Conservation (phyloP, 2,888 invertebrate species). For the Frankliniella fusca region DNA sequence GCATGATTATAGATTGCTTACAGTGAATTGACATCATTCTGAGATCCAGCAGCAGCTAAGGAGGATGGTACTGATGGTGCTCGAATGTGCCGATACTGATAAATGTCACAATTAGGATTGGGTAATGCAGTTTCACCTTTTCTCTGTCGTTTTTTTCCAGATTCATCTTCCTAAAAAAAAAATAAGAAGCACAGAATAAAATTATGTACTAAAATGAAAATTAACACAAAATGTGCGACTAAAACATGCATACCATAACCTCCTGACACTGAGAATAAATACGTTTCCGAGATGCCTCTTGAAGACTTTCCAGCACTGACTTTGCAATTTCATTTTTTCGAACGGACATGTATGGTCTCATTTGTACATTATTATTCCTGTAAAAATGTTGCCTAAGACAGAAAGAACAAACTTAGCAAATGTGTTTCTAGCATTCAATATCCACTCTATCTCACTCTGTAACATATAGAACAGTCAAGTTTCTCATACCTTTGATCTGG, state of each 20-base stretch:
- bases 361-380: neutral
- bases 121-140: conserved; percentile 3
- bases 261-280: conserved; percentile 15
- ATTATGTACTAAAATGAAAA: neutral
- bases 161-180: neutral
- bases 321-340: neutral
- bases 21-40: neutral
- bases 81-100: neutral
- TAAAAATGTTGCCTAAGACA: neutral
- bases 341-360: neutral
- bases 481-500: neutral
- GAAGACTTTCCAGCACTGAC: neutral
- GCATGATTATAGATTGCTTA: neutral
- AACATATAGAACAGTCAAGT: too few species aligned
- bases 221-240: neutral
- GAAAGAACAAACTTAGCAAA: neutral
- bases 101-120: conserved; percentile 8
- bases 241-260: neutral
- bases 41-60: neutral
- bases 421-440: neutral
- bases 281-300: neutral
- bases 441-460: too few species aligned
- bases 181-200: neutral
- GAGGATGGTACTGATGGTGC: neutral
- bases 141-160: neutral